These are phyloP conservation scores for Anhinga anhinga DNA, from an alignment of 2,113 vertebrate genomes.

Conservation along the genomic window DNA sequence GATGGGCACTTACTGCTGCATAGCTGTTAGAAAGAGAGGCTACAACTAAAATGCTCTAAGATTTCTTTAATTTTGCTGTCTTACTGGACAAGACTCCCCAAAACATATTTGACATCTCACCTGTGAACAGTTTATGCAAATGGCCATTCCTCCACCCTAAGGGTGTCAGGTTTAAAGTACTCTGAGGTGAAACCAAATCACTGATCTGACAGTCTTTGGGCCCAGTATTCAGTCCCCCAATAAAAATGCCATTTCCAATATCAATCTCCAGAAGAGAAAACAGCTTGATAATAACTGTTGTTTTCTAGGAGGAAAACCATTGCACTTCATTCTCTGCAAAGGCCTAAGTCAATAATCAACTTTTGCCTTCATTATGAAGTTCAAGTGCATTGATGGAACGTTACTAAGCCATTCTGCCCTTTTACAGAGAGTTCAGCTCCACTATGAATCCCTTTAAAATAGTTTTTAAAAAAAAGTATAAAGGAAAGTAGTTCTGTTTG, in stretches of 20 bases:
- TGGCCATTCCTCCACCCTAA: neutral
- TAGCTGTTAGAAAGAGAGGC: neutral
- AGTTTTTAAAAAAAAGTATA: neutral
- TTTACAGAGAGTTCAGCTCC: neutral
- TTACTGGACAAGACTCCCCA: neutral
- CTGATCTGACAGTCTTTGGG: neutral
- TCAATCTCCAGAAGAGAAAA: neutral
- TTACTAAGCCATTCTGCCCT: slow-evolving; percentile 1
- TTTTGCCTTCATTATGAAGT: neutral
- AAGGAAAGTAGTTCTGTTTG: slow-evolving; percentile 7
- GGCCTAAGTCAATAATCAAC: neutral
- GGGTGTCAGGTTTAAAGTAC: neutral
- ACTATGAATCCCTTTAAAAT: neutral
- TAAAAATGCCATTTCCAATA: neutral
- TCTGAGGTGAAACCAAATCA: neutral
- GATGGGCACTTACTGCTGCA: neutral
- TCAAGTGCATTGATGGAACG: neutral
- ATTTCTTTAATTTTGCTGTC: neutral
- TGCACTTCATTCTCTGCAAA: neutral
- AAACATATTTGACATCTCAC: neutral
- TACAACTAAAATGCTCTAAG: neutral
- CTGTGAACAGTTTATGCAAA: neutral
- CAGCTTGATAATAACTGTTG: neutral
- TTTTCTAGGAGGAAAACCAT: neutral
- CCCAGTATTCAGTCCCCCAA: neutral